Evolutionary conservation across 2,797 vertebrate species (phyloP).

Genomic region (Labroides dimidiatus): DNA sequence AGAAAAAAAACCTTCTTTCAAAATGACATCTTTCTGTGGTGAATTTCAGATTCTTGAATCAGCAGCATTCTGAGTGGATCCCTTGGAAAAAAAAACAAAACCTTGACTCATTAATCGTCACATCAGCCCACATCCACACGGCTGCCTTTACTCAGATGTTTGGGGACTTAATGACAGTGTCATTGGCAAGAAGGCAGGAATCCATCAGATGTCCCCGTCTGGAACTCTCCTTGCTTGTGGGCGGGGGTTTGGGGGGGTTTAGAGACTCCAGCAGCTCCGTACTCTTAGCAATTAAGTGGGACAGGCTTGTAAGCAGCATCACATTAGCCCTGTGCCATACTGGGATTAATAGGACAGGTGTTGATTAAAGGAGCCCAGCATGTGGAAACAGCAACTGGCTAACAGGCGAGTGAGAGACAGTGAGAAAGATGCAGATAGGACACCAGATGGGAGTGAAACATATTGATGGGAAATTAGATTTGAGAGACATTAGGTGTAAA

Average conservation of each 20-base stretch:
- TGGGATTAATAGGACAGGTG: slow-evolving; percentile 88
- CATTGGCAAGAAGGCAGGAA: slow-evolving; percentile 76
- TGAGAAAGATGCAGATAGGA: slow-evolving; percentile 31
- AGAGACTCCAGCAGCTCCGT: slow-evolving; percentile 71
- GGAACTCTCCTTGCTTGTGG: slow-evolving; percentile 66
- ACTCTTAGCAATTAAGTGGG: slow-evolving; percentile 78
- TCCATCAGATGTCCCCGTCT: slow-evolving; percentile 79
- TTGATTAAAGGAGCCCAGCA: slow-evolving; percentile 85
- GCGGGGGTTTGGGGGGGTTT: slow-evolving; percentile 16
- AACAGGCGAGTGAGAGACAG: slow-evolving; percentile 59
- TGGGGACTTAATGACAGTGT: slow-evolving; percentile 82
- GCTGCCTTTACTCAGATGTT: slow-evolving; percentile 84
- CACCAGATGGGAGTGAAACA: slow-evolving; percentile 81
- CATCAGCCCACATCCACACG: slow-evolving; percentile 47
- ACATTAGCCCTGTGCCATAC: slow-evolving; percentile 83
- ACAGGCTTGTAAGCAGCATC: slow-evolving; percentile 81
- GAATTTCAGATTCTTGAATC: background rate
- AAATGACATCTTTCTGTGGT: background rate
- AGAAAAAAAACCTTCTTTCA: background rate
- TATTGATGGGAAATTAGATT: slow-evolving; percentile 84
- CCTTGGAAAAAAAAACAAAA: slow-evolving; percentile 36
- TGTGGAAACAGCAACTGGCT: slow-evolving; percentile 81
- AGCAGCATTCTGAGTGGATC: slow-evolving; percentile 13
- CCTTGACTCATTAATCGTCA: slow-evolving; percentile 68
- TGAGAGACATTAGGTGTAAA: slow-evolving; percentile 65